These are phyloP conservation scores for Chelonus formosanus DNA, from an alignment of 2,888 invertebrate genomes.

Conservation along the genomic window DNA sequence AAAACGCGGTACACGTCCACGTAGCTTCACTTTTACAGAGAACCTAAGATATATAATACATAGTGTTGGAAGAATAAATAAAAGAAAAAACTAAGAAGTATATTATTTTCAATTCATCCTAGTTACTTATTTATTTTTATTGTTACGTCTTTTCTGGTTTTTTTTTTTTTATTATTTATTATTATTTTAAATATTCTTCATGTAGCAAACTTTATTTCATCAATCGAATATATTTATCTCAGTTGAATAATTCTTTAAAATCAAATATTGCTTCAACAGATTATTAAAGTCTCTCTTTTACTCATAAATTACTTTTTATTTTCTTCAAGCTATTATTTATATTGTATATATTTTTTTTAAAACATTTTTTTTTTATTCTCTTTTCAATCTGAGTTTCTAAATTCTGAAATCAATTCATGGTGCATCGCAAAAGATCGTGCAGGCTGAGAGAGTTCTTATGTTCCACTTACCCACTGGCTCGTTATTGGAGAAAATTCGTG, in stretches of 20 bases:
- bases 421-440: slow-evolving; percentile 2
- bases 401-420: slow-evolving; percentile 7
- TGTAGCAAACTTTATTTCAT: slow-evolving; percentile 18
- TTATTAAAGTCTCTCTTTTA: background rate
- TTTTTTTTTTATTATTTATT: too few relatives aligned
- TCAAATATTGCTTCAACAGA: slow-evolving; percentile 14
- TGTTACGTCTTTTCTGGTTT: slow-evolving; percentile 2
- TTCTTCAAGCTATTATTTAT: background rate
- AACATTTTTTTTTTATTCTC: slow-evolving; percentile 2
- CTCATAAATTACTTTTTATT: slow-evolving; percentile 11
- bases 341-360: background rate
- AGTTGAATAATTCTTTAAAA: slow-evolving; percentile 1
- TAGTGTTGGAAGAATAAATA: background rate
- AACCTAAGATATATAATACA: background rate
- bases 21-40: too few relatives aligned
- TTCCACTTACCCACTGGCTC: slow-evolving; percentile 12
- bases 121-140: slow-evolving; percentile 19
- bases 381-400: slow-evolving; percentile 33
- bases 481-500: slow-evolving; percentile 4
- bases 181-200: slow-evolving; percentile 10
- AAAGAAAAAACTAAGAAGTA: slow-evolving; percentile 5
- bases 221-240: slow-evolving; percentile 5
- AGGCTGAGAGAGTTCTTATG: slow-evolving; percentile 3
- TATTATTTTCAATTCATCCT: background rate
- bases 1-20: slow-evolving; percentile 9